Evolutionary conservation across 1,140 invertebrate species (phyloP).

Genomic region (Drosophila equinoxialis): DNA sequence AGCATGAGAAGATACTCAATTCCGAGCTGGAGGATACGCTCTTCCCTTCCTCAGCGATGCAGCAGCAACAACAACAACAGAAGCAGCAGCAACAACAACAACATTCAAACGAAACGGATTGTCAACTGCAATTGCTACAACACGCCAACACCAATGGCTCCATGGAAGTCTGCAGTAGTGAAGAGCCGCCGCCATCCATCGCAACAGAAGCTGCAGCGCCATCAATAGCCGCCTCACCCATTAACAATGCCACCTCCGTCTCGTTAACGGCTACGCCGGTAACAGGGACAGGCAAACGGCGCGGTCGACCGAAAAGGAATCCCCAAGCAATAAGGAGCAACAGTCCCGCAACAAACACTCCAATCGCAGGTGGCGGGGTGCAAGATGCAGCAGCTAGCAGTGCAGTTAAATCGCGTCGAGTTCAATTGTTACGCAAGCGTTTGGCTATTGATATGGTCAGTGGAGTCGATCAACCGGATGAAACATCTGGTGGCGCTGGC

Average conservation of each 20-base stretch:
- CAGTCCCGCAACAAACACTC: conserved; percentile 16
- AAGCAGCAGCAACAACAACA: conserved; percentile 7
- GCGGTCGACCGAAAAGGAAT: conserved; percentile 59
- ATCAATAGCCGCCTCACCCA: background rate
- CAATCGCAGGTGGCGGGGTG: background rate
- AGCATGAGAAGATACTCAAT: conserved; percentile 71
- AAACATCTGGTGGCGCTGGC: background rate
- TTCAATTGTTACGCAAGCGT: conserved; percentile 73
- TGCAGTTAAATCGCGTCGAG: conserved; percentile 63
- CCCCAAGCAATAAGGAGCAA: conserved; percentile 4
- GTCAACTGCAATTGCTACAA: background rate
- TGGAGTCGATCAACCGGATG: conserved; percentile 41
- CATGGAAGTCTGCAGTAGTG: background rate
- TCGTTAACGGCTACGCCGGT: conserved; percentile 7
- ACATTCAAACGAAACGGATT: background rate
- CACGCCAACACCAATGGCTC: conserved; percentile 36
- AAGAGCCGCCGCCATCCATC: conserved; percentile 13
- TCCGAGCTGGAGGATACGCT: conserved; percentile 61
- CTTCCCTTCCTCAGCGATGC: conserved; percentile 17
- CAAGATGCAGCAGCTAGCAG: conserved; percentile 28
- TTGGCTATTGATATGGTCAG: conserved; percentile 78
- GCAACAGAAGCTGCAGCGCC: background rate
- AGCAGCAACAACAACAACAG: conserved; percentile 17
- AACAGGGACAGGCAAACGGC: conserved; percentile 52
- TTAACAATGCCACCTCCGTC: background rate